phyloP scores from a whole-genome alignment of 2,113 vertebrate species.

The Xiphophorus couchianus region DNA sequence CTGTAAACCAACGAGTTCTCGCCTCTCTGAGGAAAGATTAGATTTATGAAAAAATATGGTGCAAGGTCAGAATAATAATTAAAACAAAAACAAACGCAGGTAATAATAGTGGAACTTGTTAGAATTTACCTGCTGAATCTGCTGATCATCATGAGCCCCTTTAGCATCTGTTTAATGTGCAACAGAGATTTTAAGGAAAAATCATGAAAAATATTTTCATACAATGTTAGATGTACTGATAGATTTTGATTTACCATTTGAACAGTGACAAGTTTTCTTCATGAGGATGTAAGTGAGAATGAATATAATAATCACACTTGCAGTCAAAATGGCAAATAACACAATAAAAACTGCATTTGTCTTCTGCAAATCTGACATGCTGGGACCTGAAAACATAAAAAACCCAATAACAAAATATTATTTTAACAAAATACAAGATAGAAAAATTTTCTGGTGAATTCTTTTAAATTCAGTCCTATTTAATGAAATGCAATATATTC shows the following conservation, averaged over 20 bases:
- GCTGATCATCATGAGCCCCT: not conserved
- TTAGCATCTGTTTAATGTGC: not conserved
- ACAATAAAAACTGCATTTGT: not conserved
- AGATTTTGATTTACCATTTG: conserved; percentile 1
- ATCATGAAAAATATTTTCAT: fast-evolving
- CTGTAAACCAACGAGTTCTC: conserved; percentile 12
- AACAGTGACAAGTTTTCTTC: conserved; percentile 4
- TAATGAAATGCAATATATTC: too few species aligned
- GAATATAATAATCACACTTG: not conserved
- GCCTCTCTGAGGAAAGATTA: conserved; percentile 19
- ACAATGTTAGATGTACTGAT: not conserved
- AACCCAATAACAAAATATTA: fast-evolving
- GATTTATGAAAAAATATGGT: fast-evolving
- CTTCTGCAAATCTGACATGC: conserved; percentile 6
- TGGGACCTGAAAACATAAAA: conserved; percentile 1
- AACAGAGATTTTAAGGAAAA: fast-evolving
- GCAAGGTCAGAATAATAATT: not conserved
- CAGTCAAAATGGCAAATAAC: conserved; percentile 16
- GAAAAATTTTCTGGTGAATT: not conserved
- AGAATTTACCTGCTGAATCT: conserved; percentile 22
- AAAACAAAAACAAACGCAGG: fast-evolving
- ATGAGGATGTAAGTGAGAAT: conserved; percentile 21
- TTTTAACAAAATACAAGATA: not conserved
- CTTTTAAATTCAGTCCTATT: too few species aligned
- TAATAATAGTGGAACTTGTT: fast-evolving